Base-by-base conservation (phyloP, 2,797 vertebrate species). In the Pseudochromis fuscus region DNA sequence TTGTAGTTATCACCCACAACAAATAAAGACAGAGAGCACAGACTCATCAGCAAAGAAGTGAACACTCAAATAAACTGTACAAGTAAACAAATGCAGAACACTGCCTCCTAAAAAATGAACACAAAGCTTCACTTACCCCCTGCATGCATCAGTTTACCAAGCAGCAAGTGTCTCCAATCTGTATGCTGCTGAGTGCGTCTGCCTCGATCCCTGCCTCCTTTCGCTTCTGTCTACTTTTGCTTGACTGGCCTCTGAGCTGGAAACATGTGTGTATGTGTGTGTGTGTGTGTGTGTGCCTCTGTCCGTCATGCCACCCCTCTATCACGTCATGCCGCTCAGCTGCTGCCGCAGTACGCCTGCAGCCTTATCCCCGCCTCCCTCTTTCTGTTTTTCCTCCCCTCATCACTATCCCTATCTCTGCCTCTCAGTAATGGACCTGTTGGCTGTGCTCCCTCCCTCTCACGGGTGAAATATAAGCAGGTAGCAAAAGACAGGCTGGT, bases 291-390 rank as follows among this genome's bases (percentile, higher is more conserved):
- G 61, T 63, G 38, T 78, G 30, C 67, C 19, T 74, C 27, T 59
- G 58, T 79, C 61, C 70, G 80, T 87, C 87, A 90, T 75, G 79
- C 58, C 79, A 75, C 61, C 83, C 70, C 75, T 81, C 84, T 55
- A 77, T 83, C 76, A 89, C 92, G 91, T 93, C 91, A 92, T 82
- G 76, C 84, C 88, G 85, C 88, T 87, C 61, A 57, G 69, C 81
- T 82, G 87, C 86, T 91, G 92, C 91, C 88, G 92, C 93, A 92
- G 90, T 93, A 87, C 86, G 87, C 89, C 90, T 75, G 90, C 87
- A 92, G 80, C 86, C 72, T 25, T 77, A 19, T 83, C 57, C 75
- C 87, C 83, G 79, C 89, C 87, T 82, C 86, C 76, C 67, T 59
- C 70, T 67, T 61, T 40, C 48, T 50, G 44, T 70, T 51, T 72